Evolutionary conservation across 2,797 vertebrate species (phyloP).

Genomic region (Sciaenops ocellatus): DNA sequence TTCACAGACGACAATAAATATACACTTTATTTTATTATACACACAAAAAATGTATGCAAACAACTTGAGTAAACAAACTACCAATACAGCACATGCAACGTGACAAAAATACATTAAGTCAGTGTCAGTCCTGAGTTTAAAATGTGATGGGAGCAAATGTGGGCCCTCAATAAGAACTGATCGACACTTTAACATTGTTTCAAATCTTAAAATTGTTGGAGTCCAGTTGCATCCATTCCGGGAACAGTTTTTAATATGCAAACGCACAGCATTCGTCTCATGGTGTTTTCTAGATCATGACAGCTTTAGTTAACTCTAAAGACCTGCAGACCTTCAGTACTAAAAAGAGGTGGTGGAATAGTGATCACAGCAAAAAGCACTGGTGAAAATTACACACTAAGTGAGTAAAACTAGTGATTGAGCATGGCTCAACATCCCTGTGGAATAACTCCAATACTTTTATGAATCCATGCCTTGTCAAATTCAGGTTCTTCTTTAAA

Average conservation of each 20-base stretch:
- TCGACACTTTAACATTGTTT: neutral
- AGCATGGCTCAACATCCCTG: slow-evolving; percentile 10
- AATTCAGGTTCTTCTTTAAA: slow-evolving; percentile 15
- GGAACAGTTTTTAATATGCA: neutral
- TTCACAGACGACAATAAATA: slow-evolving; percentile 26
- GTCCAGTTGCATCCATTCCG: neutral
- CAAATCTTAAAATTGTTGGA: neutral
- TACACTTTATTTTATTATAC: neutral
- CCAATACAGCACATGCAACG: slow-evolving; percentile 25
- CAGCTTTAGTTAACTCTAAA: neutral
- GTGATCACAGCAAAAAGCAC: neutral
- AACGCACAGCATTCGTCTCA: neutral
- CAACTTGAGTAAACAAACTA: slow-evolving; percentile 29
- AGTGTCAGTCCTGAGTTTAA: slow-evolving; percentile 12
- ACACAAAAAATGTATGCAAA: slow-evolving; percentile 40
- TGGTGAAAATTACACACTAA: slow-evolving; percentile 9
- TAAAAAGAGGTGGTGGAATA: slow-evolving; percentile 1
- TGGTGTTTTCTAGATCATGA: slow-evolving; percentile 1
- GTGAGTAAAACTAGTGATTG: slow-evolving; percentile 25
- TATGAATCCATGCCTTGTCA: slow-evolving; percentile 18
- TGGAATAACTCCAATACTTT: slow-evolving; percentile 18
- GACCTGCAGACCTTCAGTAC: neutral
- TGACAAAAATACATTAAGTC: neutral
- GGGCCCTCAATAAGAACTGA: neutral
- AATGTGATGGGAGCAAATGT: neutral